Base-by-base conservation (phyloP, 2,888 invertebrate species). In the Epinotia nisella region DNA sequence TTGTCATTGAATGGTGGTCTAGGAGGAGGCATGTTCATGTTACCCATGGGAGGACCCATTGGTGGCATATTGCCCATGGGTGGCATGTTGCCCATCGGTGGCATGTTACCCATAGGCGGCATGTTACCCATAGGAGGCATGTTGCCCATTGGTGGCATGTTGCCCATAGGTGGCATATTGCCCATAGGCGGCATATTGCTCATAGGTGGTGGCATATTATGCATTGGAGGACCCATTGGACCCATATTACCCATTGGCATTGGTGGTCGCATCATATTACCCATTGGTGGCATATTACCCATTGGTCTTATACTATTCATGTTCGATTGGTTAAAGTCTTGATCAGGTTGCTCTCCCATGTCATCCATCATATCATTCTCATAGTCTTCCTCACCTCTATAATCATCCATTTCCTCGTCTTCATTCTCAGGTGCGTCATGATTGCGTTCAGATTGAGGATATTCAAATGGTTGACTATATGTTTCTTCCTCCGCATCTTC, bases 401-500 rank as follows among this genome's bases (percentile, higher is more conserved):
- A 68, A 56, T 72, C 85, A 70, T 86, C 83, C 62, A 88, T 83
- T 71, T 86, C 79, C 41, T 81, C 80, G 71, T 85, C 85, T 59
- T 82, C 77, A 75, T 79, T 79, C 49, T 86, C 83, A 72, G 76
- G 75, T 41, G 65, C 78, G 74, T 88, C 86, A 75, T 79, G 76
- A 59, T 90, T 88, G 78, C 81, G 82, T 67, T 89, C 88, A 71
- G 82, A 85, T 19, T 84, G 83, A 68, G 93, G 92, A 80, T 93
- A 93, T 81, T 92, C 91, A 87, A 92, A 93, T 68, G 92, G 93
- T 78, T 85, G 87, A 65, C 86, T 66, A 17, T 66, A 90, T 75
- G 85, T 90, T 9, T 93, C 92, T 74, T 92, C 94, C 81, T 93
- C 93, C 41, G 95, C 95, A 86, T 95, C 93, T 56, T 95, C 95